Base-by-base conservation (phyloP, 1,140 invertebrate species). In the Myzus persicae region DNA sequence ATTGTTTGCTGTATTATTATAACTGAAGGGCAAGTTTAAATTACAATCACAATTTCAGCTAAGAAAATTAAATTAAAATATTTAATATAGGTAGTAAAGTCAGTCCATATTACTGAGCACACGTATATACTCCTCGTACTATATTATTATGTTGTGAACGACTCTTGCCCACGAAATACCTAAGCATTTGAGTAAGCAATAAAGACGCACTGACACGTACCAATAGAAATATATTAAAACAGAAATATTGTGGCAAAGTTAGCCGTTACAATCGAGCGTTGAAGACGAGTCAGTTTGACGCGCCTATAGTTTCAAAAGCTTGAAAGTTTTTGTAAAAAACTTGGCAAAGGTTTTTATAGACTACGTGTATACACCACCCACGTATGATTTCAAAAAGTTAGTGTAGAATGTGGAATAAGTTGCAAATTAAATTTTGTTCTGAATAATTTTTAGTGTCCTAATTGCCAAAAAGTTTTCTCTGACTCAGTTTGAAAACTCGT, bases 381-480 rank as follows among this genome's bases (percentile, higher is more conserved):
- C 36, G 31, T 11, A 46, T 76, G n/a, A 46, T 88, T 88, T 46
- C 42, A 18, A 26, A 46, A n/a, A 88, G 44, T 88, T 88, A 20
- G 59, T 36, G 14, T 76, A 76, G n/a, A 36, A 90, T 90, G 48
- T 90, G 48, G 31, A 90, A 59, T 51, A 90, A 59, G 36, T 48
- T 48, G 44, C 24, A 59, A 22, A 90, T 54, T 59, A 59, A 22
- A 90, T 54, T 90, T 90, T 59, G 89, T 90, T 90, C 38, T 54
- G 51, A 90, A 90, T 90, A 90, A 90, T 90, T 90, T 90, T 59
- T 42, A 24, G 20, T 59, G 40, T 59, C 54, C 36, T 59, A 90
- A 90, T 90, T 90, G 51, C 20, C 8, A 42, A 38, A 59, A 90
- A 90, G 89, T 59, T 90, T 59, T 24, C 26, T 0, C 36, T 26